These are phyloP conservation scores for Syncerus caffer DNA, from an alignment of 2,797 vertebrate genomes.

Conservation along the genomic window DNA sequence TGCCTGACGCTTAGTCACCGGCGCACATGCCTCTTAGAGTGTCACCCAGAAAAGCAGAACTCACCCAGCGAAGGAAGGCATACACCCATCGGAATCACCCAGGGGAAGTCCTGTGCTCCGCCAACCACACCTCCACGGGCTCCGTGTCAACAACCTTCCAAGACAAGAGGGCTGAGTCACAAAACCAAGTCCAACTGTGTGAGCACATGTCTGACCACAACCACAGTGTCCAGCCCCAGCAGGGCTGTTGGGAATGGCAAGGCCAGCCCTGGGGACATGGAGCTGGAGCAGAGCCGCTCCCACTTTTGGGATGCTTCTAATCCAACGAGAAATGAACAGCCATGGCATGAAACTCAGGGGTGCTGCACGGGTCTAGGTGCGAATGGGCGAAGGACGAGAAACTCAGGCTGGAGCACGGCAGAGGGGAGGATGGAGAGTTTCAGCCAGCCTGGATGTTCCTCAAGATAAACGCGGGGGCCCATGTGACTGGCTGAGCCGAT, in stretches of 20 bases:
- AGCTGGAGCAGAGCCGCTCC: rapidly evolving
- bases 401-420: not conserved
- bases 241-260: rapidly evolving
- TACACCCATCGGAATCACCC: not conserved
- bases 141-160: not conserved
- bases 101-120: not conserved
- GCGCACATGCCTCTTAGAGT: not conserved
- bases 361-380: rapidly evolving
- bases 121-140: not conserved
- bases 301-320: rapidly evolving
- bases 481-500: rapidly evolving
- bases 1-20: not conserved
- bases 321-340: rapidly evolving
- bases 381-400: rapidly evolving
- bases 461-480: rapidly evolving
- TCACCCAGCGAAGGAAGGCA: constrained; percentile 2
- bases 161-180: not conserved
- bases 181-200: not conserved
- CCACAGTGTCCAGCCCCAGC: rapidly evolving
- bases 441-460: rapidly evolving
- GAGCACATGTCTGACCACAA: rapidly evolving
- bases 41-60: not conserved
- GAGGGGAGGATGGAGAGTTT: too few species aligned
- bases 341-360: rapidly evolving
- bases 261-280: rapidly evolving